Percentiles rank a stretch among this genome's conserved stretches.
phyloP scores from a whole-genome alignment of 2,888 invertebrate species.

The Oscheius sp. region DNA sequence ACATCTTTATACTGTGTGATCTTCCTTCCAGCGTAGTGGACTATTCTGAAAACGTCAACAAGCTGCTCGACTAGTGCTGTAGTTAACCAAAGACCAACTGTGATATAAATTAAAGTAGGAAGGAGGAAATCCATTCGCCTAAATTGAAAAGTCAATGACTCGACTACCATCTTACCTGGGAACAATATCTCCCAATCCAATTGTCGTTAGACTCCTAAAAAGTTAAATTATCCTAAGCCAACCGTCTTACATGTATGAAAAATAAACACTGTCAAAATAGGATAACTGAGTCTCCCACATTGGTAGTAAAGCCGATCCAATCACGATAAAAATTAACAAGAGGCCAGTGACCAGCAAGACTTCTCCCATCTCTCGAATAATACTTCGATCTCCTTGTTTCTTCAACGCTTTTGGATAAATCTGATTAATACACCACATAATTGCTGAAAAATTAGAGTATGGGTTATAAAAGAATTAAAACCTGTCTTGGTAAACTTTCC shows the following conservation, averaged over 20 bases:
- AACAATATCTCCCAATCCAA: constrained; percentile 67
- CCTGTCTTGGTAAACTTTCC: constrained; percentile 58
- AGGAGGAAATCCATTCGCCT: constrained; percentile 66
- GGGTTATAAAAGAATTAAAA: neutral
- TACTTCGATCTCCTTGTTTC: constrained; percentile 62
- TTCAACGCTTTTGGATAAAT: constrained; percentile 63
- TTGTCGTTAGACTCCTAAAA: constrained; percentile 63
- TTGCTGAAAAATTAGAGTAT: neutral
- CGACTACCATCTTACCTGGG: constrained; percentile 41
- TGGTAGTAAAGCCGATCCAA: constrained; percentile 65
- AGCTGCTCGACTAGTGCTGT: constrained; percentile 67
- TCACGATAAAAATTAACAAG: constrained; percentile 63
- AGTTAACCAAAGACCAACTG: constrained; percentile 67
- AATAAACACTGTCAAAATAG: constrained; percentile 68
- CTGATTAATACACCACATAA: constrained; percentile 11
- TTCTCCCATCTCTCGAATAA: constrained; percentile 63
- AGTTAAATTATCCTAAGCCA: neutral
- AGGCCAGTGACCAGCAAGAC: constrained; percentile 60
- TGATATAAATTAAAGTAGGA: constrained; percentile 64
- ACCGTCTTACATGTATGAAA: constrained; percentile 63
- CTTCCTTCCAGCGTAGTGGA: constrained; percentile 67
- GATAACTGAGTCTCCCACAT: constrained; percentile 66
- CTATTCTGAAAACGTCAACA: constrained; percentile 66
- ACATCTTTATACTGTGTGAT: constrained; percentile 68
- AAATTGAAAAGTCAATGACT: constrained; percentile 3